These are phyloP conservation scores for Pachycephus smyrnensis DNA, from an alignment of 2,888 invertebrate genomes.

Conservation along the genomic window DNA sequence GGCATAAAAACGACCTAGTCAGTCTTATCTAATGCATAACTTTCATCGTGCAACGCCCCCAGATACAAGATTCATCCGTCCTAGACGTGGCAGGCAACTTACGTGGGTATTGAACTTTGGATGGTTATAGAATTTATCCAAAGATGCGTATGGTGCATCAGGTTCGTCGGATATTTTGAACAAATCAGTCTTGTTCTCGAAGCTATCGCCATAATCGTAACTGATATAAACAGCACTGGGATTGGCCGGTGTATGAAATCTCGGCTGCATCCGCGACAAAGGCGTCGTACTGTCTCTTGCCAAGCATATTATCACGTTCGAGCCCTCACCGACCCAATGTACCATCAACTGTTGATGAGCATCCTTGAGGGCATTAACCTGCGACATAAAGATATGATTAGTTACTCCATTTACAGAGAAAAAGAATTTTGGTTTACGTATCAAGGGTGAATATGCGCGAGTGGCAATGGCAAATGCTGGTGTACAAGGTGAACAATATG, in stretches of 20 bases:
- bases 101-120: constrained; percentile 84
- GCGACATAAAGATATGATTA: constrained; percentile 49
- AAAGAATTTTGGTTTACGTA: background rate
- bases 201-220: constrained; percentile 86
- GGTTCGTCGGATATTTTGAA: constrained; percentile 71
- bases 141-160: constrained; percentile 72
- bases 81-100: constrained; percentile 65
- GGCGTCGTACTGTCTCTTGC: constrained; percentile 79
- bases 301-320: constrained; percentile 87
- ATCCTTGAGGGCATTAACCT: constrained; percentile 85
- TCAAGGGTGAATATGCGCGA: background rate
- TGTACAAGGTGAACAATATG: background rate
- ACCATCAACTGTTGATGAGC: constrained; percentile 91
- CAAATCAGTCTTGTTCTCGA: constrained; percentile 78
- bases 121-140: constrained; percentile 89
- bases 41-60: background rate
- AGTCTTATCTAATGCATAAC: background rate
- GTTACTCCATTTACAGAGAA: background rate
- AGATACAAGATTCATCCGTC: background rate
- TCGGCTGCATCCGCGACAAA: constrained; percentile 57
- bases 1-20: background rate
- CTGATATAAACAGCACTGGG: constrained; percentile 87
- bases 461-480: background rate
- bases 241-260: constrained; percentile 52
- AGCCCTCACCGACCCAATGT: constrained; percentile 91